Base-by-base conservation (phyloP, 2,888 invertebrate genomes). In the Brenthis hecate region DNA sequence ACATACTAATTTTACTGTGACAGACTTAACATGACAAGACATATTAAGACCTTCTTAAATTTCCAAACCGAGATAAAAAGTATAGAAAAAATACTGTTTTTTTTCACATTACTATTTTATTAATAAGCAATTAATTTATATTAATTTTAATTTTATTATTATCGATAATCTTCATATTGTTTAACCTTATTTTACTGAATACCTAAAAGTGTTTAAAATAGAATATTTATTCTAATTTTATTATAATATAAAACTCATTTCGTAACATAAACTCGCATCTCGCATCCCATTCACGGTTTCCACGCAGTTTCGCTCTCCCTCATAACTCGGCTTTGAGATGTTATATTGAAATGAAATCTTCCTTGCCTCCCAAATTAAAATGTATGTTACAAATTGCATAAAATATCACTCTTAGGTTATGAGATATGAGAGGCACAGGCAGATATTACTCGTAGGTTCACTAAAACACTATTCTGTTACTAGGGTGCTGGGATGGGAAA, bases 231-330 rank as follows among this genome's bases (percentile, higher is more conserved):
- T n/a, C 6, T 60, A 50, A 28, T 60, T 48, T 50, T 60, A 50
- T 60, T 60, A 50, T 60, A 60, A 50, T 50, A 60, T 60, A 6
- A 50, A 60, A 50, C 28, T 28, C 50, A 60, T 60, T 60, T 60
- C 13, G 50, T 50, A 60, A 60, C 13, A 50, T 50, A 60, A 60
- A 50, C 60, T 50, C 60, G 14, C 48, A 48, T 16, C 48, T 50
- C 56, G 56, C 50, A 13, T 60, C 16, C 50, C 50, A 11, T 60
- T 19, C n/a, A 28, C 48, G 47, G 58, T n/a, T n/a, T 28, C n/a
- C 28, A 28, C 48, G n/a, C 23, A 28, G 14, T 58, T 58, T 48
- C 58, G 28, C 48, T 58, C 28, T 28, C 50, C 60, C n/a, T 11
- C 23, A 50, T 6, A 54, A 13, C 54, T 28, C 28, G 28, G 13